Evolutionary conservation across 1,140 invertebrate genomes (phyloP).

Genomic region (Amyelois transitella): DNA sequence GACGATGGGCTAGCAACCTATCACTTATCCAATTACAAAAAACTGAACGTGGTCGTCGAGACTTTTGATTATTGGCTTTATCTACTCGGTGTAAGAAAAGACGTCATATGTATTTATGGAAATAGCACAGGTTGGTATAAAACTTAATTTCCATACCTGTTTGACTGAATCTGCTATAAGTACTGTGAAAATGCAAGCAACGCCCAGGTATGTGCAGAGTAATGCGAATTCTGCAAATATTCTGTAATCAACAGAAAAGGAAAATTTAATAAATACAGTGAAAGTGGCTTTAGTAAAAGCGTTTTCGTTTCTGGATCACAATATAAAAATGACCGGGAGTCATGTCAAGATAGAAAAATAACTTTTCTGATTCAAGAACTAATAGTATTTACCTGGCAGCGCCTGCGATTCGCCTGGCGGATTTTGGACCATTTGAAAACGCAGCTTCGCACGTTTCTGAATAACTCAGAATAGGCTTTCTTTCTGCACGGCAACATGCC

Average conservation of each 20-base stretch:
- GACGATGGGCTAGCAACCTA: too few species aligned
- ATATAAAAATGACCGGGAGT: too few species aligned
- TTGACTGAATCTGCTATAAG: slow-evolving; percentile 80
- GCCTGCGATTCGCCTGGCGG: slow-evolving; percentile 74
- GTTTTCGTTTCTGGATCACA: too few species aligned
- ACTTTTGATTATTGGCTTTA: too few species aligned
- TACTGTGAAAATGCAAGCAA: slow-evolving; percentile 84
- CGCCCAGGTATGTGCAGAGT: slow-evolving; percentile 80
- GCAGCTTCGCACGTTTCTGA: slow-evolving; percentile 85
- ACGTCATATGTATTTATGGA: too few species aligned
- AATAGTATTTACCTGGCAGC: slow-evolving; percentile 70
- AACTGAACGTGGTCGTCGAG: too few species aligned
- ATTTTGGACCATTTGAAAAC: slow-evolving; percentile 81
- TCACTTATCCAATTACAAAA: too few species aligned
- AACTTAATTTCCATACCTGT: slow-evolving; percentile 33
- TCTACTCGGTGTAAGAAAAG: too few species aligned
- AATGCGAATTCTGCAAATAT: slow-evolving; percentile 79
- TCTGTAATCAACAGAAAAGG: slow-evolving; percentile 63
- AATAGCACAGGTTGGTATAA: too few species aligned
- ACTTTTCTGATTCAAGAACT: too few species aligned
- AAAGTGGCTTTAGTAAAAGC: too few species aligned
- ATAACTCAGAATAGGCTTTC: slow-evolving; percentile 81
- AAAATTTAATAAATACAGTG: background rate
- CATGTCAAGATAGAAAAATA: too few species aligned
- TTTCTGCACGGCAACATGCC: slow-evolving; percentile 78